These are phyloP conservation scores for Cantharis nigra DNA, from an alignment of 2,888 invertebrate genomes.

Conservation along the genomic window DNA sequence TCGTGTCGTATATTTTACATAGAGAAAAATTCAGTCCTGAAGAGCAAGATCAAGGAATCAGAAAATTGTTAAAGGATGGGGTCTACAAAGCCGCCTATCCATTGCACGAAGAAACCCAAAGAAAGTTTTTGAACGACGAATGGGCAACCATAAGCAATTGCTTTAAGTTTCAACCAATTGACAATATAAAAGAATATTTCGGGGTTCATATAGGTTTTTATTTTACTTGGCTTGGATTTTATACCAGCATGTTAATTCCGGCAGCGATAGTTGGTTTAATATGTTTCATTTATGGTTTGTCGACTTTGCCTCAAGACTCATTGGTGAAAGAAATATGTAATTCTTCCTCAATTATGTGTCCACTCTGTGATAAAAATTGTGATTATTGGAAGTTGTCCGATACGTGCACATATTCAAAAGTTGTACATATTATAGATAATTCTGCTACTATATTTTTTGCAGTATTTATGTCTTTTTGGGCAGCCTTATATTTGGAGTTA, in stretches of 20 bases:
- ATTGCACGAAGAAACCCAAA: constrained; percentile 66
- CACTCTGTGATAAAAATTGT: constrained; percentile 76
- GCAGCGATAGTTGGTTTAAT: constrained; percentile 70
- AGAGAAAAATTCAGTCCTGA: constrained; percentile 67
- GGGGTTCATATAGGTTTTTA: constrained; percentile 79
- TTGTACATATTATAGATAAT: constrained; percentile 84
- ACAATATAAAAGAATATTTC: constrained; percentile 77
- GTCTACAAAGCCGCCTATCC: constrained; percentile 75
- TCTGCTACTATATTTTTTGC: constrained; percentile 78
- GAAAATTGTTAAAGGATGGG: constrained; percentile 66
- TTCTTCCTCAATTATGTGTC: constrained; percentile 74
- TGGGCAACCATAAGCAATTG: constrained; percentile 74
- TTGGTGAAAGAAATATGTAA: constrained; percentile 65
- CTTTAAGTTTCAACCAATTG: constrained; percentile 75
- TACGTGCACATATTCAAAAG: constrained; percentile 73
- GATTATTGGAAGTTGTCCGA: constrained; percentile 74
- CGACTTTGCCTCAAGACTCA: constrained; percentile 57
- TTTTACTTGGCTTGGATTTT: constrained; percentile 86
- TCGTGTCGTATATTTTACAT: constrained; percentile 77
- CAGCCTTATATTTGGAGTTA: constrained; percentile 76
- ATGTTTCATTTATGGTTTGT: constrained; percentile 66
- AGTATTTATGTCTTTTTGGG: constrained; percentile 82
- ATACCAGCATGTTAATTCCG: constrained; percentile 81
- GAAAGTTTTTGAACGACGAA: constrained; percentile 65
- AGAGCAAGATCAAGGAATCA: constrained; percentile 67